Conservation (phyloP, 2,888 invertebrate species). For the Lysandra bellargus region DNA sequence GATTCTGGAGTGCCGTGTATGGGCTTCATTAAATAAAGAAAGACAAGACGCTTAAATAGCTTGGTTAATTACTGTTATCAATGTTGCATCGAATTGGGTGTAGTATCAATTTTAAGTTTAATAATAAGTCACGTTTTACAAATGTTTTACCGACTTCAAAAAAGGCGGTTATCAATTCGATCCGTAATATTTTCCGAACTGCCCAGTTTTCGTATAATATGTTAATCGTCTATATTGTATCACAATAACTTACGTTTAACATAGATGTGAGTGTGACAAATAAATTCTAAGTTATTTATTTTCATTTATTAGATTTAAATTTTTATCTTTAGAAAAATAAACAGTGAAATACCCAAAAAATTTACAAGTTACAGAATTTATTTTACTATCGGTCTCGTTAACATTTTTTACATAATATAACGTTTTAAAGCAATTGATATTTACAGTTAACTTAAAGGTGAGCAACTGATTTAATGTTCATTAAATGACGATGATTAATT, state of each 20-base stretch:
- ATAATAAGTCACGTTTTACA: background rate
- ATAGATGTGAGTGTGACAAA: too few relatives aligned
- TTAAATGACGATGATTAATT: conserved; percentile 23
- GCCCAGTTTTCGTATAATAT: too few relatives aligned
- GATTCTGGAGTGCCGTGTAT: conserved; percentile 71
- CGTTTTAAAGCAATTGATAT: conserved; percentile 8
- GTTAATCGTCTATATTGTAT: too few relatives aligned
- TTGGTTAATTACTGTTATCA: conserved; percentile 59
- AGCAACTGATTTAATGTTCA: conserved; percentile 20
- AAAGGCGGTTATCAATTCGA: background rate
- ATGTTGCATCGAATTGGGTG: conserved; percentile 36
- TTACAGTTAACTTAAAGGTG: conserved; percentile 24
- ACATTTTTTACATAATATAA: background rate
- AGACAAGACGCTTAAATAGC: conserved; percentile 59
- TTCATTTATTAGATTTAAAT: too few relatives aligned
- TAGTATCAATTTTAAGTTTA: conserved; percentile 2
- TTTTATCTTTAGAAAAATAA: background rate
- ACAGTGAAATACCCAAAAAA: background rate
- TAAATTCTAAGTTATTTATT: too few relatives aligned
- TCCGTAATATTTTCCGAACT: too few relatives aligned
- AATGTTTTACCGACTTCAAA: background rate
- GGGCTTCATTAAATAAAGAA: conserved; percentile 72
- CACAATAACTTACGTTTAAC: too few relatives aligned
- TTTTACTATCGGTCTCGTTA: background rate
- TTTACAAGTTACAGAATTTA: background rate